Conservation (phyloP, 2,113 vertebrate species). For the Hystrix cristata region DNA sequence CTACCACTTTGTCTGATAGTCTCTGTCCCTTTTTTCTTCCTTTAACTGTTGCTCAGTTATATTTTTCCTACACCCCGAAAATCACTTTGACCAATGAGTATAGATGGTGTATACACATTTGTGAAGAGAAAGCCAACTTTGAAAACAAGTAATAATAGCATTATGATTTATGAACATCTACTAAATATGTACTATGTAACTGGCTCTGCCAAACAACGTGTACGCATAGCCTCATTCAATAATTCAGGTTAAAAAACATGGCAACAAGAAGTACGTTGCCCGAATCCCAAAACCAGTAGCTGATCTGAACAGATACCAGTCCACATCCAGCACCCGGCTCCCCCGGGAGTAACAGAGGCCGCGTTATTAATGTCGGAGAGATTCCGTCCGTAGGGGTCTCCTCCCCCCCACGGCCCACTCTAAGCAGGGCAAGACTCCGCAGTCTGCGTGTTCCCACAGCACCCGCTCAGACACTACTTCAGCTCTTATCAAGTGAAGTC, state of each 20-base stretch:
- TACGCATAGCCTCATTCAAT: not conserved
- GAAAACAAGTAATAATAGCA: not conserved
- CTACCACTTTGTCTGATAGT: not conserved
- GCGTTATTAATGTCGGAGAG: not conserved
- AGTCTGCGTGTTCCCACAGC: not conserved
- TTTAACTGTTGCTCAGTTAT: not conserved
- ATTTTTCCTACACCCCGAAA: not conserved
- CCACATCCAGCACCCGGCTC: not conserved
- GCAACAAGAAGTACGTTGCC: slow-evolving; percentile 27
- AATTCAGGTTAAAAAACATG: slow-evolving; percentile 15
- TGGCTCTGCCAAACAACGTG: not conserved
- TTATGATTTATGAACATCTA: not conserved
- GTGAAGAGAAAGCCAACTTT: slow-evolving; percentile 25
- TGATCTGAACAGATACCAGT: not conserved
- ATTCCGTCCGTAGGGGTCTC: not conserved
- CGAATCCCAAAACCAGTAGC: not conserved
- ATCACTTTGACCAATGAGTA: not conserved
- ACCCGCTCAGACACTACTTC: not conserved
- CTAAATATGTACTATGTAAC: not conserved
- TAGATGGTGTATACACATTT: not conserved
- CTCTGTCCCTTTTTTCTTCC: not conserved
- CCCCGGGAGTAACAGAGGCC: not conserved
- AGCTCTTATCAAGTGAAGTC: not conserved
- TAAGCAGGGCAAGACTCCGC: not conserved
- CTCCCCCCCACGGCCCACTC: not conserved